Evolutionary conservation across 2,888 invertebrate genomes (phyloP).

Genomic region (Hemicrepidius hirtus): DNA sequence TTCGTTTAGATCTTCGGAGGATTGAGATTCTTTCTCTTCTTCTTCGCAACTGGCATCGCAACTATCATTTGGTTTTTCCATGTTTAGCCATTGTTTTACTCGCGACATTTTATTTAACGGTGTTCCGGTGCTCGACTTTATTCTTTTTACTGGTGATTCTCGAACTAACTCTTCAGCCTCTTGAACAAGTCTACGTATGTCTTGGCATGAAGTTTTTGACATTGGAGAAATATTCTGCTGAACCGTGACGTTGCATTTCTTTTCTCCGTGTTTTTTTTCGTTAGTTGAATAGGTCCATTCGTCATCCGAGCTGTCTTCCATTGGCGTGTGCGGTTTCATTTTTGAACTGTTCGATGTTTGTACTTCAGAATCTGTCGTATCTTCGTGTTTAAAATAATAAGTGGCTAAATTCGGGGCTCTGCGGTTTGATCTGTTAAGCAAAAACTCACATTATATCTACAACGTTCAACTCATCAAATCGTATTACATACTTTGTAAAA

Average conservation of each 20-base stretch:
- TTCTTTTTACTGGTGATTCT: conserved; percentile 68
- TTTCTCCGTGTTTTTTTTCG: conserved; percentile 64
- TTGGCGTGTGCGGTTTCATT: conserved; percentile 65
- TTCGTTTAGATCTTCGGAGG: conserved; percentile 86
- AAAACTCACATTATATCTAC: background rate
- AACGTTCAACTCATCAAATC: background rate
- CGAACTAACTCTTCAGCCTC: conserved; percentile 88
- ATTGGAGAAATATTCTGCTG: conserved; percentile 54
- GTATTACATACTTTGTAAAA: conserved; percentile 63
- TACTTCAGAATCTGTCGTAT: conserved; percentile 81
- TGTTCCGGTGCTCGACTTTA: conserved; percentile 68
- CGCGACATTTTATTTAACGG: conserved; percentile 77
- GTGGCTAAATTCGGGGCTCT: conserved; percentile 89
- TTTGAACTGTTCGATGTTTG: conserved; percentile 63
- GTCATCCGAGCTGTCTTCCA: conserved; percentile 78
- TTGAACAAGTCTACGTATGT: conserved; percentile 84
- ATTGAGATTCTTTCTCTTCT: conserved; percentile 84
- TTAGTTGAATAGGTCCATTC: conserved; percentile 82
- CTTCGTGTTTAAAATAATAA: conserved; percentile 90
- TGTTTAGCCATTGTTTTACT: conserved; percentile 82
- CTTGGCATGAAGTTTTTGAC: conserved; percentile 71
- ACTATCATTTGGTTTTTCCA: conserved; percentile 81
- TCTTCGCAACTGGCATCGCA: conserved; percentile 94
- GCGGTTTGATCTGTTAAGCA: conserved; percentile 77
- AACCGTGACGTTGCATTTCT: conserved; percentile 55